Conservation (phyloP, 2,888 invertebrate genomes). For the Catocala nupta region DNA sequence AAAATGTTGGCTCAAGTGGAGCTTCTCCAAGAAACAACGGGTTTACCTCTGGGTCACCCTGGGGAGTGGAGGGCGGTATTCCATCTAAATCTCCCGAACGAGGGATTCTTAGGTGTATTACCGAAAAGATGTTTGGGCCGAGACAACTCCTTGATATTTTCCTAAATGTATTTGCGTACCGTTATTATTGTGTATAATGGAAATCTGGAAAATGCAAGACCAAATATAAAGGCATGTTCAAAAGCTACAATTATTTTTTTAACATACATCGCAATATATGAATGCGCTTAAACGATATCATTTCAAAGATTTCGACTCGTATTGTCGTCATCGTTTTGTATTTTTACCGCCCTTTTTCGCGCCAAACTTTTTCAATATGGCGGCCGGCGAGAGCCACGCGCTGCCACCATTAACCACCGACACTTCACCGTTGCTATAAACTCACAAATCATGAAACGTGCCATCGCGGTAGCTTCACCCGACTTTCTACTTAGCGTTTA, state of each 20-base stretch:
- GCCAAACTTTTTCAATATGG: conserved; percentile 87
- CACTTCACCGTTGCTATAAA: conserved; percentile 87
- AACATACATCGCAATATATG: conserved; percentile 8
- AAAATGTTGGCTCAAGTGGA: conserved; percentile 56
- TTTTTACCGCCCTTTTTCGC: conserved; percentile 77
- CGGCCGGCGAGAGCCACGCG: conserved; percentile 81
- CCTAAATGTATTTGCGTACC: conserved; percentile 51
- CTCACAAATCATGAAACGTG: conserved; percentile 87
- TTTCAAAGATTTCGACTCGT: conserved; percentile 45
- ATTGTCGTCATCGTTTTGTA: conserved; percentile 57
- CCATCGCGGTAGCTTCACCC: conserved; percentile 62
- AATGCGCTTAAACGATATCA: conserved; percentile 31
- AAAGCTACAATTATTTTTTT: conserved; percentile 4
- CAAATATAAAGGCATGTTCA: neutral
- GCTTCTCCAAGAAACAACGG: conserved; percentile 82
- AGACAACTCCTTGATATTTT: conserved; percentile 56
- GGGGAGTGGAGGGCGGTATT: conserved; percentile 74
- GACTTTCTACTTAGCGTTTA: conserved; percentile 63
- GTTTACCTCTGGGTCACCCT: conserved; percentile 81
- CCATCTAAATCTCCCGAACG: conserved; percentile 81
- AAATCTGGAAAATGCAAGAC: neutral
- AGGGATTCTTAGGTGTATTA: conserved; percentile 79
- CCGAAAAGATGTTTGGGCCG: conserved; percentile 75
- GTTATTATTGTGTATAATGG: conserved; percentile 28
- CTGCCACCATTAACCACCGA: conserved; percentile 86